These are phyloP conservation scores for Oryzias dopingdopingensis DNA, from an alignment of 2,797 vertebrate genomes.

Conservation along the genomic window DNA sequence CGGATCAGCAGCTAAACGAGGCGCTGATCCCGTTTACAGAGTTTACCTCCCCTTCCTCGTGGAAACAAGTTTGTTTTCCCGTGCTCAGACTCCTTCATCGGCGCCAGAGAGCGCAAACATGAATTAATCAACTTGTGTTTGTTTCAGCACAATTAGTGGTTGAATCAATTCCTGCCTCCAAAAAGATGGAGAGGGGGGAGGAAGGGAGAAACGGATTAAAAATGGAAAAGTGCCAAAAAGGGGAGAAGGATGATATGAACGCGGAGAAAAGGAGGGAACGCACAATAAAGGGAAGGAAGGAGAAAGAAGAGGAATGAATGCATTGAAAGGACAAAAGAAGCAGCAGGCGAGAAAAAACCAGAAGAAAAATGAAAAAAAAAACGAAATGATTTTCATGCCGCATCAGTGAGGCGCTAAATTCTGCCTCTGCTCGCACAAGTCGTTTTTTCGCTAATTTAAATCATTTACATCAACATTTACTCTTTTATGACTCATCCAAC, in stretches of 20 bases:
- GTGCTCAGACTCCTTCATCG: conserved; percentile 44
- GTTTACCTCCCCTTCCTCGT: conserved; percentile 18
- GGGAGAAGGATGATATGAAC: background rate
- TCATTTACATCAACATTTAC: too few species aligned
- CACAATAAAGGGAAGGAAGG: background rate
- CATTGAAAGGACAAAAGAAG: background rate
- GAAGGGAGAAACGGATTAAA: background rate
- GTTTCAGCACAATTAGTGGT: conserved; percentile 60
- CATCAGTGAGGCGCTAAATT: background rate
- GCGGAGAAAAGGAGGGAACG: background rate
- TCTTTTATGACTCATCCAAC: background rate
- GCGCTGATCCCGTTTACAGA: conserved; percentile 48
- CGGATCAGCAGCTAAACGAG: conserved; percentile 48
- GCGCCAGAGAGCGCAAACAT: conserved; percentile 38
- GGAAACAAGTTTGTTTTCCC: conserved; percentile 51
- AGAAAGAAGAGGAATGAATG: background rate
- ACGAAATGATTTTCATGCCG: background rate
- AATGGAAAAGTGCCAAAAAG: background rate
- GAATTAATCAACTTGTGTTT: conserved; percentile 68
- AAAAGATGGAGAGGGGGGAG: background rate
- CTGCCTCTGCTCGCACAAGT: background rate
- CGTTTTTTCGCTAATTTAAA: too few species aligned
- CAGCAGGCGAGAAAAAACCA: background rate
- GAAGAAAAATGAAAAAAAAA: background rate
- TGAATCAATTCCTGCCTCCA: conserved; percentile 48